A percentile compares a stretch with the other conserved stretches of the same genome.
Conservation (phyloP, 2,113 vertebrate genomes). For the Tachysurus vachellii region DNA sequence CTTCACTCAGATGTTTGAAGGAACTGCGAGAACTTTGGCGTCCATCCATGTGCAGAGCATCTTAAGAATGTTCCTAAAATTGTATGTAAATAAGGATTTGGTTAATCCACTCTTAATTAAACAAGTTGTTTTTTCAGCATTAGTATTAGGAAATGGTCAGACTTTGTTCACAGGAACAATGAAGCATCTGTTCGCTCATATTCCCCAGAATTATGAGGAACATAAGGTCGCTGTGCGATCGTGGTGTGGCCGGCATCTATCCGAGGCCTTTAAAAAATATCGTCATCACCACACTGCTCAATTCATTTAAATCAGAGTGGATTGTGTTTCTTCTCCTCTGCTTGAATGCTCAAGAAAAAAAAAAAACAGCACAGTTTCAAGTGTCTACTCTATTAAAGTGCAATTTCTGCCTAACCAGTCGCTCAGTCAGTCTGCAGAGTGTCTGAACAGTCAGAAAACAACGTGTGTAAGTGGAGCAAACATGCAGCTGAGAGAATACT, state of each 20-base stretch:
- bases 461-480: not conserved
- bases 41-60: not conserved
- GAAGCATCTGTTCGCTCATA: constrained; percentile 46
- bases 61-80: constrained; percentile 51
- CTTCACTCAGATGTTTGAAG: not conserved
- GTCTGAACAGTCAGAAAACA: not conserved
- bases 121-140: constrained; percentile 34
- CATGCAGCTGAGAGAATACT: not conserved
- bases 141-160: constrained; percentile 38
- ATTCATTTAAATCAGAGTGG: constrained; percentile 42
- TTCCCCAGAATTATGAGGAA: not conserved
- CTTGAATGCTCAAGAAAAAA: constrained; percentile 43
- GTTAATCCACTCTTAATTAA: constrained; percentile 66
- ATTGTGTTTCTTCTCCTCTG: constrained; percentile 53
- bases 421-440: not conserved
- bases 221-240: not conserved
- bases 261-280: constrained; percentile 22
- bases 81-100: constrained; percentile 58
- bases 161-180: constrained; percentile 56
- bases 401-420: constrained; percentile 9
- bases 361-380: constrained; percentile 33
- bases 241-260: constrained; percentile 3
- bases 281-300: constrained; percentile 11
- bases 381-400: constrained; percentile 15
- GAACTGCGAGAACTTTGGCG: not conserved